phyloP scores from a whole-genome alignment of 2,797 vertebrate genomes.

The Falco naumanni region DNA sequence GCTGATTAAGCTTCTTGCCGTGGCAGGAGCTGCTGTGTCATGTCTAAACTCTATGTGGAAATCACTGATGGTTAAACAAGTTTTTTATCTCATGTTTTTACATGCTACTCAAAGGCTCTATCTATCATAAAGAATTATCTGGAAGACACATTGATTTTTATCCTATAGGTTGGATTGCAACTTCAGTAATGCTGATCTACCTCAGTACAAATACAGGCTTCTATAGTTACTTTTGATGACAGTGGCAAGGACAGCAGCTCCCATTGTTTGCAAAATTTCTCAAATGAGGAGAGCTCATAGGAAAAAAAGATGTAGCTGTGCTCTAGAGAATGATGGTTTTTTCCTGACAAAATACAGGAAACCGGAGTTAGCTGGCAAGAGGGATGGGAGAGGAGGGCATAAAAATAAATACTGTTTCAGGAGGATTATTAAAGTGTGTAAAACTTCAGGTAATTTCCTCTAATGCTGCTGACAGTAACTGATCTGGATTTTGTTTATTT shows the following conservation, averaged over 20 bases:
- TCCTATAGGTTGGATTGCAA: background rate
- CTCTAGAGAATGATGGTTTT: background rate
- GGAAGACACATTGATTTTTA: background rate
- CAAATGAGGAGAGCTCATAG: background rate
- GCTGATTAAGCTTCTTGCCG: background rate
- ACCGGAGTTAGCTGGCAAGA: background rate
- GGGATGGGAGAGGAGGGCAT: background rate
- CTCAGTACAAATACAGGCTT: background rate
- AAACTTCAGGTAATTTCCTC: slow-evolving; percentile 62
- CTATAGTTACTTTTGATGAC: background rate
- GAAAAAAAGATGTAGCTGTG: background rate
- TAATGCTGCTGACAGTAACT: slow-evolving; percentile 36
- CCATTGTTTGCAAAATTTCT: background rate
- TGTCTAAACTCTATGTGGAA: background rate
- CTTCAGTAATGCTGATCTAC: background rate
- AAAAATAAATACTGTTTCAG: slow-evolving; percentile 15
- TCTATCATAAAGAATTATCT: background rate
- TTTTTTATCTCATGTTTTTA: background rate
- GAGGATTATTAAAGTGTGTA: slow-evolving; percentile 18
- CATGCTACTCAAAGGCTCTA: background rate
- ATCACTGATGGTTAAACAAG: slow-evolving; percentile 6
- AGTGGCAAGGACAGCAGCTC: background rate
- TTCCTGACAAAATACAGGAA: slow-evolving; percentile 37
- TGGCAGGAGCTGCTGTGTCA: background rate
- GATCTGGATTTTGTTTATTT: slow-evolving; percentile 57